phyloP scores from a whole-genome alignment of 2,797 vertebrate species.

The Eurystomus glaucurus region DNA sequence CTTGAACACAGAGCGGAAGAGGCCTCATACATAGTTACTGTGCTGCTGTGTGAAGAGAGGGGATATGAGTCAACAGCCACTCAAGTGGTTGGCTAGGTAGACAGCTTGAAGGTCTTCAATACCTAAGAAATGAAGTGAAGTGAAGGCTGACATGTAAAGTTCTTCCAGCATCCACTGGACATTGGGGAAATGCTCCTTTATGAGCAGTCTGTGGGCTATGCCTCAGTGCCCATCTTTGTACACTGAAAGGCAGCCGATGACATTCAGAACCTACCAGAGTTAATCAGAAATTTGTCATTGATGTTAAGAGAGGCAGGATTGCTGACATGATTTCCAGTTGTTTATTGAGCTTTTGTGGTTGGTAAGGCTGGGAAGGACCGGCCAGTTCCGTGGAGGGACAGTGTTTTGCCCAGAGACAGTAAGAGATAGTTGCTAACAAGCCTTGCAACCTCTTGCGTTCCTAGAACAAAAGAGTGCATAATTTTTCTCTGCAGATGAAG shows the following conservation, averaged over 20 bases:
- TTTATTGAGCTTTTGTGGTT: not conserved
- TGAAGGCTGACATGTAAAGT: accelerated
- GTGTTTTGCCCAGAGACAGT: not conserved
- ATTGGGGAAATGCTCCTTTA: not conserved
- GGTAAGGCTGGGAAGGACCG: not conserved
- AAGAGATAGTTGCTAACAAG: not conserved
- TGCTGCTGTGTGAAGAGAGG: not conserved
- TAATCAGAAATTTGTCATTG: not conserved
- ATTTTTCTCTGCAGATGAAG: constrained; percentile 1
- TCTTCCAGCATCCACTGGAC: not conserved
- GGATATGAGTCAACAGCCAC: not conserved
- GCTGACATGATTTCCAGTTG: not conserved
- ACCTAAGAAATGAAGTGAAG: not conserved
- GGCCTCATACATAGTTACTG: not conserved
- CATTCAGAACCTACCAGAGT: not conserved
- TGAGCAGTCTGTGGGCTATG: not conserved
- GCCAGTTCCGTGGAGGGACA: not conserved
- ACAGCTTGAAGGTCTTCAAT: not conserved
- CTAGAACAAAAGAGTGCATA: not conserved
- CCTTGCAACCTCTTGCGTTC: not conserved
- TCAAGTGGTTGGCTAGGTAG: not conserved
- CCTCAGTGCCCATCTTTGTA: not conserved
- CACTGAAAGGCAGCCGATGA: not conserved
- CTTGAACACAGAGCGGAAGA: not conserved
- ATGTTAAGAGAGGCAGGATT: not conserved